Base-by-base conservation (phyloP, 92 coral and sea anemone species). In the Porites cylindrica region DNA sequence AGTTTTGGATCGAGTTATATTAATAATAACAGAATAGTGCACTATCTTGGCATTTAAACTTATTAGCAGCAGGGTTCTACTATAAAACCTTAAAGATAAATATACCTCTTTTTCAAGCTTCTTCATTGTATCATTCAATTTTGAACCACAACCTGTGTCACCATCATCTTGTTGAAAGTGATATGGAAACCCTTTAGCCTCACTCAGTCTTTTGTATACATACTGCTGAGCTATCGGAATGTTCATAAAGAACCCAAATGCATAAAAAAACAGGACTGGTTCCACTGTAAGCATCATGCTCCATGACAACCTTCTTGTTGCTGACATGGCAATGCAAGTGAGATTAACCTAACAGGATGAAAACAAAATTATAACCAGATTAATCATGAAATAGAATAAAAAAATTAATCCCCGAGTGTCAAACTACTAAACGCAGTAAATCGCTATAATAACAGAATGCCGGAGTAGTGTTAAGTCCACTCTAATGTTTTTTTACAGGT, bases 181-280 rank as follows among this genome's bases (percentile, higher is more conserved):
- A 80, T 92, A 94, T 16, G 98, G 93, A 70, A 83, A 94, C 70
- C 91, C 91, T 54, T 85, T 88, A 43, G 83, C 91, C 51, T 90
- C 91, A 65, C 98, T 94, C 53, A 85, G 86, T 8, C 95, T 76
- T 18, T 47, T 68, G 81, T 94, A 94, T 26, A 91, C 73, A 69
- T 83, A 90, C 85, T 94, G 98, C 54, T 89, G 93, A 19, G 80
- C 85, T 7, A 94, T 74, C 18, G 98, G 98, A 7, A 86, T 51
- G 59, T 79, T 88, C 95, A 92, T 92, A 79, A 94, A 90, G 38
- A 94, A 87, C 13, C 93, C 95, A 78, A 82, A 94, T 6, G 98
- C 90, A 68, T 90, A 94, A 69, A 94, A 85, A n/a, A 94, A 86
- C 24, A 94, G 78, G 16, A 94, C 98, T 11, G 98, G 98, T 72